These are phyloP conservation scores for Natrix natrix DNA, from an alignment of 2,797 vertebrate genomes.

Conservation along the genomic window DNA sequence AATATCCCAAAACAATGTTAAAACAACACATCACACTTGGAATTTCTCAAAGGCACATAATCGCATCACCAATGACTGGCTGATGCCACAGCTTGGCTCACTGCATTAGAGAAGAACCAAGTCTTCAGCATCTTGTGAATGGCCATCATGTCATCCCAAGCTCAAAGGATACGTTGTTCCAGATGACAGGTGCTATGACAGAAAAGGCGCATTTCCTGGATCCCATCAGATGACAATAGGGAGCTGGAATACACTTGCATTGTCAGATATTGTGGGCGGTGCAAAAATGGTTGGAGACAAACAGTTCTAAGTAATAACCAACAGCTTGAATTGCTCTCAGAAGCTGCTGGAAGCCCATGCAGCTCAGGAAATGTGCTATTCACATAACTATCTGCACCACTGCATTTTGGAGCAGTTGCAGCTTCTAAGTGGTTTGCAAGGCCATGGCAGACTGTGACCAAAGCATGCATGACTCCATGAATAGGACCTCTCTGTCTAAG, in stretches of 20 bases:
- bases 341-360: neutral
- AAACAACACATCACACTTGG: accelerated
- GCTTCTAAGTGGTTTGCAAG: neutral
- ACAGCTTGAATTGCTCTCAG: neutral
- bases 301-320: neutral
- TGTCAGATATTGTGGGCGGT: neutral
- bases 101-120: neutral
- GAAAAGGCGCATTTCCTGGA: neutral
- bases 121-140: neutral
- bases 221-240: neutral
- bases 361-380: neutral
- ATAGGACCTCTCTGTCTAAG: neutral
- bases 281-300: neutral
- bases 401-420: neutral
- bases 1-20: neutral
- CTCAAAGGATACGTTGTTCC: neutral
- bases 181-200: neutral
- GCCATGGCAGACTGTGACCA: neutral
- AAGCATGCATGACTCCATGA: neutral
- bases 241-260: neutral
- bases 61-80: neutral
- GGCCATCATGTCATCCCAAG: neutral
- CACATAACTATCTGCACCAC: neutral
- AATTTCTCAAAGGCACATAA: neutral
- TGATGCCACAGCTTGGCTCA: neutral